phyloP scores from a whole-genome alignment of 92 coral and sea anemone genomes.

The Actinostola sp. region DNA sequence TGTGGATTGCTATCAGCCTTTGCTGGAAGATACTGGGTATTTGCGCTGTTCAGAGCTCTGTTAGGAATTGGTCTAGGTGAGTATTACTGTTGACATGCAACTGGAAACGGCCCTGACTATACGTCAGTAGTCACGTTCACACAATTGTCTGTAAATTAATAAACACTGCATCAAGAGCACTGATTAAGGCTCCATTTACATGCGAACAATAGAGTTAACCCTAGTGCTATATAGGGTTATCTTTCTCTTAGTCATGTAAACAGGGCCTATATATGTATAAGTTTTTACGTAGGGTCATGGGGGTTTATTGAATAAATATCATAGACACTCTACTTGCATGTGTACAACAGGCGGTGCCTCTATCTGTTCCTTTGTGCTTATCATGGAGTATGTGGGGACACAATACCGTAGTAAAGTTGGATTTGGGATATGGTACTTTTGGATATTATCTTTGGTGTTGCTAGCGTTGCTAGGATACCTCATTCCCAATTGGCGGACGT shows the following conservation, averaged over 20 bases:
- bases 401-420: slow-evolving; percentile 14
- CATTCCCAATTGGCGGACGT: slow-evolving; percentile 11
- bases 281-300: neutral
- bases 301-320: neutral
- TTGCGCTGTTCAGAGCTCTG: slow-evolving; percentile 35
- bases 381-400: slow-evolving; percentile 12
- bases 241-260: too few species aligned
- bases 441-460: neutral
- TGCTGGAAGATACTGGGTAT: slow-evolving; percentile 43
- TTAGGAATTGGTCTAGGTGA: slow-evolving; percentile 52
- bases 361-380: neutral
- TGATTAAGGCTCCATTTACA: too few species aligned
- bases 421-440: neutral
- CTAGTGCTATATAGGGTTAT: too few species aligned
- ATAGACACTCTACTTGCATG: neutral
- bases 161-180: too few species aligned
- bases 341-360: neutral
- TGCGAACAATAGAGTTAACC: too few species aligned
- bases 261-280: too few species aligned
- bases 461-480: slow-evolving; percentile 10
- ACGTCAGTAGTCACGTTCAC: neutral
- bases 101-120: neutral
- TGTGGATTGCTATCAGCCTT: slow-evolving; percentile 38
- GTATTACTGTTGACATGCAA: slow-evolving; percentile 2
- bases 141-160: neutral